Base-by-base conservation (phyloP, 2,888 invertebrate species). In the Cylindroiulus punctatus region DNA sequence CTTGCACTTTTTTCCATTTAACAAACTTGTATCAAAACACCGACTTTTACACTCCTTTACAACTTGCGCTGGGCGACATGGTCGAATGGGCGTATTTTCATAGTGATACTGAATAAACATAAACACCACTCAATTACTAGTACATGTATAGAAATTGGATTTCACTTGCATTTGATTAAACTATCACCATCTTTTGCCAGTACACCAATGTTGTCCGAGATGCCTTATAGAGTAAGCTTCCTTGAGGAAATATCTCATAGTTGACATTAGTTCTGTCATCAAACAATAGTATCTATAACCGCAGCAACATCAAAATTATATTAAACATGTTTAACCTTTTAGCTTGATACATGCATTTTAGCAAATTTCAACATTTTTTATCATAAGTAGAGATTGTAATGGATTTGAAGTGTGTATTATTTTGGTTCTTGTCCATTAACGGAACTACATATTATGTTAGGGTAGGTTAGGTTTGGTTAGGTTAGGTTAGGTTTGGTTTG, bases 171-270 rank as follows among this genome's bases (percentile, higher is more conserved):
- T 30, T n/a, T 84, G 1, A 10, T 76, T 12, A 57, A 81, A 81
- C 10, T 22, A 30, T 47, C 30, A 85, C 85, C 85, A 40, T 57
- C 76, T 76, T 81, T 81, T 65, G 22, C 85, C 85, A 85, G 76
- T 81, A 85, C 57, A 22, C 81, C 26, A 52, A 42, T 14, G 26
- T 10, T 36, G 85, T 57, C 19, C 81, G 36, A 32, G 22, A 2
- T 19, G 32, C 76, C 17, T 30, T 47, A 81, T 85, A 81, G 52
- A 81, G 26, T 17, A 57, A 30, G 26, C 32, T n/a, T 36, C 52
- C 32, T 22, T 44, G 76, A 30, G 57, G 19, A 40, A 40, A 85
- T 19, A 81, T 52, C 17, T 36, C 81, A 76, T 52, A 85, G 10
- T 76, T 14, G 30, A 19, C 36, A 40, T 81, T 81, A 40, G 3